Evolutionary conservation across 2,888 invertebrate genomes (phyloP), one percentile per base, ranked within the genome.

Genomic region (Torymus aiolomorphi): DNA sequence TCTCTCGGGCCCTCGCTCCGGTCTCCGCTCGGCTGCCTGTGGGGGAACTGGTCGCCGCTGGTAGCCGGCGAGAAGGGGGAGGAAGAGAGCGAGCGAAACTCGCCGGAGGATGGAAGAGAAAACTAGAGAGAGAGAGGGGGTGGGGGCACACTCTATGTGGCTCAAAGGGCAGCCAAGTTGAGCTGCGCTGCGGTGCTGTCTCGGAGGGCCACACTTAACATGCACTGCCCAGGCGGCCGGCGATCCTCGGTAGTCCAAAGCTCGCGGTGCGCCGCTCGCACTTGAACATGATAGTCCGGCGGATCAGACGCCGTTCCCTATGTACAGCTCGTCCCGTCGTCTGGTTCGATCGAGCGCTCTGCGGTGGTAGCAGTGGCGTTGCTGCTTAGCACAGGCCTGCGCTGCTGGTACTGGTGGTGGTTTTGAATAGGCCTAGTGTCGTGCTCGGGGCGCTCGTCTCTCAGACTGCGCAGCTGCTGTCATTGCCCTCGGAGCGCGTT

Each of bases 31-130:
- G n/a, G n/a, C 54, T 13, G 8, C 67, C 20, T 20, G 2, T 62
- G 16, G 11, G 56, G 65, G 42, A 73, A 69, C 56, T 71, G 8
- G 5, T 61, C 49, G 16, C 57, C 57, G 54, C n/a, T 65, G 42
- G 52, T 52, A 20, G 73, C 56, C 59, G 62, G 69, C 54, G 16
- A 20, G n/a, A 62, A 65, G 59, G 57, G 63, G 62, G 63, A 80
- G 69, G 59, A 76, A 76, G 66, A 71, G 59, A 57, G 54, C 51
- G 65, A 66, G 66, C 51, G 14, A 42, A 42, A 42, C 42, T 42
- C 8, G 42, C 8, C 42, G 42, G 42, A 42, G 8, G 42, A 42
- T 8, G 42, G 42, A 42, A 42, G 42, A 42, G 42, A 42, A 8
- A 42, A 42, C 42, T 42, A 31, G 42, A 42, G 42, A 78, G 49